phyloP scores from a whole-genome alignment of 2,113 vertebrate species.

The Mus musculus region DNA sequence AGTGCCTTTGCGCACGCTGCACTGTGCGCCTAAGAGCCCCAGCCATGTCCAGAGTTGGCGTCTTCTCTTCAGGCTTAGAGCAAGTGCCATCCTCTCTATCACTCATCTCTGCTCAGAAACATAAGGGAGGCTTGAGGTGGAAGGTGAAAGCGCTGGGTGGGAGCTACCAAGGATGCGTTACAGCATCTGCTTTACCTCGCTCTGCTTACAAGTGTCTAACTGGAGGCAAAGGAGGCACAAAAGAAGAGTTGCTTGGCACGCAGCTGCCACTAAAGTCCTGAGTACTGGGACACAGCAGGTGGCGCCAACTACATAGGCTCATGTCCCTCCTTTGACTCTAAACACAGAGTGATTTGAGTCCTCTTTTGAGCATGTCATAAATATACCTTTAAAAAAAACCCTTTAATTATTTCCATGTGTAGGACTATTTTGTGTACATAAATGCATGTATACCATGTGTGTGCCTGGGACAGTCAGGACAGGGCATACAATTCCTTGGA shows the following conservation, averaged over 20 bases:
- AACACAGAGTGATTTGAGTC: neutral
- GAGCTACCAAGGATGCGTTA: neutral
- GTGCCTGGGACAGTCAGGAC: neutral
- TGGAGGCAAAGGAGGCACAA: neutral
- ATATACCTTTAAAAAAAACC: neutral
- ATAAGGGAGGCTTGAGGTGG: neutral
- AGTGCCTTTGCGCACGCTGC: rapidly evolving
- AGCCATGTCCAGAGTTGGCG: neutral
- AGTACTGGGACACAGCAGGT: neutral
- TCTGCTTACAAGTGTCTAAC: neutral
- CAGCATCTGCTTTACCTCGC: rapidly evolving
- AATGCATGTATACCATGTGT: neutral
- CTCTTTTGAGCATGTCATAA: neutral
- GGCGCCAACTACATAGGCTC: too few relatives aligned
- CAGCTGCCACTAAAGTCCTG: neutral
- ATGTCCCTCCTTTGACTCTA: too few relatives aligned
- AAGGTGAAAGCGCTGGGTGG: neutral
- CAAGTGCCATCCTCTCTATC: neutral
- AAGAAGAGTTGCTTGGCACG: neutral
- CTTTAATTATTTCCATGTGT: neutral
- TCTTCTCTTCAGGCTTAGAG: neutral
- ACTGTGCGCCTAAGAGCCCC: neutral
- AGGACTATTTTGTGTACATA: neutral
- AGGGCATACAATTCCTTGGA: neutral
- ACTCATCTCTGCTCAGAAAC: neutral